Evolutionary conservation across 2,797 vertebrate species (phyloP), one percentile per base, ranked within the genome.

Genomic region (Sebastes minor): DNA sequence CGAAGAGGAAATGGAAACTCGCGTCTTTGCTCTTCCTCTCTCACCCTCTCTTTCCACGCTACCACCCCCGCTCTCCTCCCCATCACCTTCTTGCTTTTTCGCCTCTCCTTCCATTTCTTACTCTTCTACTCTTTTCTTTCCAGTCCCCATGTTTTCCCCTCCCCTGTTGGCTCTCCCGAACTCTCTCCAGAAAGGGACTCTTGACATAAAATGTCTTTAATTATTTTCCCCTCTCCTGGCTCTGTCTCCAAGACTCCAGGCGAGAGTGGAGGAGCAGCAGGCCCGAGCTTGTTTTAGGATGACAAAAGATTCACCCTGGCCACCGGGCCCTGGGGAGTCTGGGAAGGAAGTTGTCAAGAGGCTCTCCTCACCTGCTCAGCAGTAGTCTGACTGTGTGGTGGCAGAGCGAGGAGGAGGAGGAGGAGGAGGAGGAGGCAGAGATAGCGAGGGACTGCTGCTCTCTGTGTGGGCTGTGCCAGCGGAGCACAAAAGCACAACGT

Each of bases 141-240:
- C 83, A 81, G 71, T 76, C 86, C 69, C 80, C 76, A 82, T 85
- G 74, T 64, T 80, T 59, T 42, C 49, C 72, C 86, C 81, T 85
- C 78, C 84, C 77, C 74, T 82, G 83, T 79, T 86, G 83, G 86
- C 83, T 95, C 93, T 92, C 89, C 82, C 56, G 61, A 84, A 89
- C 90, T 91, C 91, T 88, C 89, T 91, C 90, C 63, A 92, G 86
- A 91, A 92, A 95, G 95, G 95, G 95, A 96, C 96, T 96, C 95
- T 96, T 95, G 95, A 97, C 95, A 96, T 96, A 96, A 97, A 97
- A 96, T 95, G 94, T 94, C 95, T 96, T 96, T 97, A 96, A 98
- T 97, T 97, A 96, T 97, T 92, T 90, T 67, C 92, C 96, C 72
- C 90, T 83, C 92, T 94, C 94, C 87, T 89, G 86, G 91, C 92